Percentiles rank a stretch among this genome's conserved stretches.
Conservation (phyloP, 2,113 vertebrate genomes). For the Marmota flaviventris region DNA sequence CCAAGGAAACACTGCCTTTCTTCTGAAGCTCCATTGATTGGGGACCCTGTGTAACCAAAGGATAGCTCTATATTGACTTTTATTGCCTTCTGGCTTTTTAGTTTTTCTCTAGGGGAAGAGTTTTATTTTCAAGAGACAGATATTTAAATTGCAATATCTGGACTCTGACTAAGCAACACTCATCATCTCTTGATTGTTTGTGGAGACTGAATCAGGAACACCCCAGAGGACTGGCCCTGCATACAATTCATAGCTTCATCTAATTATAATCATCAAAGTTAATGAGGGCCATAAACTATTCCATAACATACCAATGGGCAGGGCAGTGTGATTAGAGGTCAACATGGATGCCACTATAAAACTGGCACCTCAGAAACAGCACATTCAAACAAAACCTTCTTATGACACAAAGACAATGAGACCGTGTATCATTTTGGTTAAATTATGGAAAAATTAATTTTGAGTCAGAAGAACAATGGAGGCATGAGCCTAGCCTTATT, state of each 20-base stretch:
- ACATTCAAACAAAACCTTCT: neutral
- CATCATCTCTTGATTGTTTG: neutral
- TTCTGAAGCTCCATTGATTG: neutral
- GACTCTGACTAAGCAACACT: neutral
- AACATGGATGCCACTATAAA: neutral
- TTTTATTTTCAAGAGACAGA: neutral
- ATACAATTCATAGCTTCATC: conserved; percentile 8
- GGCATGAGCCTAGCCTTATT: neutral
- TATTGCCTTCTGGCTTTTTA: neutral
- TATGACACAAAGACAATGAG: neutral
- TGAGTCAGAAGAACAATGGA: neutral
- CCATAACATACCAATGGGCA: neutral
- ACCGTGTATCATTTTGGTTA: neutral
- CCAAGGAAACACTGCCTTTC: neutral
- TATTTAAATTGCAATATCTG: neutral
- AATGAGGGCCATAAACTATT: conserved; percentile 26
- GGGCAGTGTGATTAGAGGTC: neutral
- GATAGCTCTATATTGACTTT: neutral
- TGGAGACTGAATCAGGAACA: neutral
- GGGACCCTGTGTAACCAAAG: neutral
- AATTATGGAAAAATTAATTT: neutral
- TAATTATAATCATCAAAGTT: conserved; percentile 44
- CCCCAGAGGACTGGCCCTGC: neutral
- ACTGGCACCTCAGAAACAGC: neutral
- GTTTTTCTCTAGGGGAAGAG: neutral